A percentile compares a stretch with the other conserved stretches of the same genome.
These are phyloP conservation scores for Bombus waltoni DNA, from an alignment of 1,140 invertebrate genomes.

Conservation along the genomic window DNA sequence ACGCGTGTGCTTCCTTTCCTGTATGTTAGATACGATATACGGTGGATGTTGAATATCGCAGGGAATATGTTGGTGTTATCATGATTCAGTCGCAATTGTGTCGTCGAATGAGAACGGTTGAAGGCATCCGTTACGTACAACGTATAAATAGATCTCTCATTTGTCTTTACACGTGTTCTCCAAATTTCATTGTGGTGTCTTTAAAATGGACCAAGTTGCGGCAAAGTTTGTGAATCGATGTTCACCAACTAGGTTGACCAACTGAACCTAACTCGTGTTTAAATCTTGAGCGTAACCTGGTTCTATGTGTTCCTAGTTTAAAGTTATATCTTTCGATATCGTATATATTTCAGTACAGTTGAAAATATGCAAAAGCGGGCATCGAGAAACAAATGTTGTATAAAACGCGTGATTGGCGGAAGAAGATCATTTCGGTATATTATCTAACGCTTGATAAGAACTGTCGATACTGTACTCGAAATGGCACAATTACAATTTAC, in stretches of 20 bases:
- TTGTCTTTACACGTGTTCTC: not conserved
- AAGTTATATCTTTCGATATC: not conserved
- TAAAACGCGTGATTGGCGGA: not conserved
- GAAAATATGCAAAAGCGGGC: not conserved
- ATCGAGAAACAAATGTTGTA: not conserved
- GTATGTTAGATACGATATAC: not conserved
- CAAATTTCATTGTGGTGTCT: not conserved
- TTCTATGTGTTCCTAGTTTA: not conserved
- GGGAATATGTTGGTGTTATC: not conserved
- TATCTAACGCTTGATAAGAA: not conserved
- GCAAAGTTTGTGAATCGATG: not conserved
- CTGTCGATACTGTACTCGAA: not conserved
- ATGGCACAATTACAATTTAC: not conserved
- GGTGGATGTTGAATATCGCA: not conserved
- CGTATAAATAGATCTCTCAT: not conserved
- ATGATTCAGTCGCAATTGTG: not conserved
- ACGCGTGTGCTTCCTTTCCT: too few relatives aligned
- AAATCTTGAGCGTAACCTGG: not conserved
- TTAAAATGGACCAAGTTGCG: not conserved
- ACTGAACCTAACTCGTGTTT: not conserved
- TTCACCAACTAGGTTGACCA: conserved; percentile 2
- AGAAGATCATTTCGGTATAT: not conserved
- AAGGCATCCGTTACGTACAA: not conserved
- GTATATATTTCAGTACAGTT: not conserved
- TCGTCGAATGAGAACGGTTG: not conserved